A percentile compares a stretch with the other conserved stretches of the same genome.
phyloP scores from a whole-genome alignment of 1,140 invertebrate genomes.

The Colletes gigas region DNA sequence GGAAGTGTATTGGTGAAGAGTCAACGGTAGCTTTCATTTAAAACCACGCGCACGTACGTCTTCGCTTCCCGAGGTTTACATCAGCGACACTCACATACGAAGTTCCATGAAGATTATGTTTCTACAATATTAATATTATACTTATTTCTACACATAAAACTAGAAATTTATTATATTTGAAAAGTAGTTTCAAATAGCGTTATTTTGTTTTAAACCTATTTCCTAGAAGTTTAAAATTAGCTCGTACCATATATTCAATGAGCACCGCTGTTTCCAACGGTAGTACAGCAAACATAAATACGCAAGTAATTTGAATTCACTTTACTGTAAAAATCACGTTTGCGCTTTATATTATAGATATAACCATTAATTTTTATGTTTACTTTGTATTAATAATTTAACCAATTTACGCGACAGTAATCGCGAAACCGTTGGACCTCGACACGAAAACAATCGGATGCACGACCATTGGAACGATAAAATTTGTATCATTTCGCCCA shows the following conservation, averaged over 20 bases:
- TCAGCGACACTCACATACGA: not conserved
- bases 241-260: conserved; percentile 3
- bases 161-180: not conserved
- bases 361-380: not conserved
- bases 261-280: not conserved
- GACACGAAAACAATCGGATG: not conserved
- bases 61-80: not conserved
- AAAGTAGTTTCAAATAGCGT: not conserved
- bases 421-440: too few relatives aligned
- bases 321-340: not conserved
- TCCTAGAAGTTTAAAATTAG: conserved; percentile 7
- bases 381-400: not conserved
- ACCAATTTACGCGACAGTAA: not conserved
- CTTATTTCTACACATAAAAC: not conserved
- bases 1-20: not conserved
- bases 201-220: not conserved
- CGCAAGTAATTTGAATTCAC: not conserved
- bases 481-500: too few relatives aligned
- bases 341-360: not conserved
- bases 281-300: not conserved
- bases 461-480: too few relatives aligned
- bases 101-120: not conserved
- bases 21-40: not conserved
- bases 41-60: not conserved
- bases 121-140: not conserved